phyloP scores from a whole-genome alignment of 2,888 invertebrate genomes.

The Pogonocherus hispidulus region DNA sequence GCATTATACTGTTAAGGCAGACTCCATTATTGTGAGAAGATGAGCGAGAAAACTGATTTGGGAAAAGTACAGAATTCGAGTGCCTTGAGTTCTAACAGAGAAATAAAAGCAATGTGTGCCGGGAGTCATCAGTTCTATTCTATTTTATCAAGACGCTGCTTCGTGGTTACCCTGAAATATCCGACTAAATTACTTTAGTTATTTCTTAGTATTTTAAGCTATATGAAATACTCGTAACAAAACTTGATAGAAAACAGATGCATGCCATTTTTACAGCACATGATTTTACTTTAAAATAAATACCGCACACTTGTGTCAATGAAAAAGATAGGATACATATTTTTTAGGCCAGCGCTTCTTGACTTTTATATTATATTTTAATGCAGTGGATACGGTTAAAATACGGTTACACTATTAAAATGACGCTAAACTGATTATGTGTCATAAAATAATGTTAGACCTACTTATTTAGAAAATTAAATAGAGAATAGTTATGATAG shows the following conservation, averaged over 20 bases:
- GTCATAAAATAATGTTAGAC: too few species aligned
- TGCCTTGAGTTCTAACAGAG: neutral
- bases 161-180: conserved; percentile 41
- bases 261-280: neutral
- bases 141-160: conserved; percentile 51
- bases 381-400: too few species aligned
- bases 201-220: conserved; percentile 44
- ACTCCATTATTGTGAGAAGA: neutral
- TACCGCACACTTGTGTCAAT: neutral
- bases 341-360: neutral
- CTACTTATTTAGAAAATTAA: too few species aligned
- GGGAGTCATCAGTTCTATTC: conserved; percentile 52
- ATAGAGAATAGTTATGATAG: too few species aligned
- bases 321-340: neutral
- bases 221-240: neutral
- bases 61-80: neutral
- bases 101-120: conserved; percentile 38
- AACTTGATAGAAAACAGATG: conserved; percentile 14
- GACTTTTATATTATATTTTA: too few species aligned
- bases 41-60: neutral
- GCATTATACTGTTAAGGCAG: neutral
- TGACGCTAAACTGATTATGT: too few species aligned
- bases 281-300: neutral
- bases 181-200: conserved; percentile 52
- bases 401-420: too few species aligned